Conservation (phyloP, 2,113 vertebrate genomes). For the Grammomys surdaster region DNA sequence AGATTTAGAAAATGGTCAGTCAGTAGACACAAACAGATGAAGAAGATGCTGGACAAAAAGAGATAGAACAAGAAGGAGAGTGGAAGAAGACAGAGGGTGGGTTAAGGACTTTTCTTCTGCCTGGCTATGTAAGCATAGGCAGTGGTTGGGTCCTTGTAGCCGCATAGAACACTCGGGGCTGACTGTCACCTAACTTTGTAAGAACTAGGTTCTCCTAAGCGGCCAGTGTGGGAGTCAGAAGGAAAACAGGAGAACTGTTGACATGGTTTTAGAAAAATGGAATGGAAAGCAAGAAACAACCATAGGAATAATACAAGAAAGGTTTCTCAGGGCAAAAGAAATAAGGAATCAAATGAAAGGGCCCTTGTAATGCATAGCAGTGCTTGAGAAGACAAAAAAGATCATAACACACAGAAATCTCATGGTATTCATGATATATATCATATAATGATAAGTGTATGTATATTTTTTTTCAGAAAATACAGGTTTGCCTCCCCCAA, state of each 20-base stretch:
- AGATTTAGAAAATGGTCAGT: background rate
- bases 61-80: background rate
- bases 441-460: no score
- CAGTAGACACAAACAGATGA: background rate
- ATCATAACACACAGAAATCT: background rate
- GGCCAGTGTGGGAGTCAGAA: background rate
- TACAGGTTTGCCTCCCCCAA: background rate
- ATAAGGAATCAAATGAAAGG: slow-evolving; percentile 24
- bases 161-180: background rate
- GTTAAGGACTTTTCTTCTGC: background rate
- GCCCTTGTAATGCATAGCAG: background rate
- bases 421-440: background rate
- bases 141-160: background rate
- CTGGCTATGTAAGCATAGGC: background rate
- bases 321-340: background rate
- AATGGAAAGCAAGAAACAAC: slow-evolving; percentile 41
- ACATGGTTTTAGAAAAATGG: slow-evolving; percentile 34
- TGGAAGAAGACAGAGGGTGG: background rate
- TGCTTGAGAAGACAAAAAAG: background rate
- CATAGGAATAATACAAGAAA: background rate
- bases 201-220: background rate
- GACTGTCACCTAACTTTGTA: background rate
- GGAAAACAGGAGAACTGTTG: background rate
- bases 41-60: background rate
- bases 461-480: background rate